Evolutionary conservation across 2,797 vertebrate species (phyloP).

Genomic region (Lutjanus argentimaculatus): DNA sequence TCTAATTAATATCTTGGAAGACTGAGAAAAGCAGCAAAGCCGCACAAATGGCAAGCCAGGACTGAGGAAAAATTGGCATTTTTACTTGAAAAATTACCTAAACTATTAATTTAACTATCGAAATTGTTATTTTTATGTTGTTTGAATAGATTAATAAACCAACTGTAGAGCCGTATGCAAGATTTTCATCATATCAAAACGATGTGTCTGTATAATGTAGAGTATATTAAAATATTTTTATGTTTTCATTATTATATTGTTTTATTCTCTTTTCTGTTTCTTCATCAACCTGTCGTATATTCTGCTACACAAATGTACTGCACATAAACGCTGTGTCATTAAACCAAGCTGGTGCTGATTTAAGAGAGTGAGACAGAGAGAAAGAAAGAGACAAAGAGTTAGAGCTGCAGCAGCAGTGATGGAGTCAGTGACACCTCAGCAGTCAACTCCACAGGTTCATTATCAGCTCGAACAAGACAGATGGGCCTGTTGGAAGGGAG

Average conservation of each 20-base stretch:
- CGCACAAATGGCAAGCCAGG: neutral
- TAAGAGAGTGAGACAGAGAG: neutral
- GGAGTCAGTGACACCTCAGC: constrained; percentile 78
- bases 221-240: neutral
- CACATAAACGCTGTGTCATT: too few species aligned
- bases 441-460: constrained; percentile 73
- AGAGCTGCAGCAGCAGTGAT: constrained; percentile 47
- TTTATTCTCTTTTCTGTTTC: neutral
- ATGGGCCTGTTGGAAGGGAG: constrained; percentile 61
- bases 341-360: neutral
- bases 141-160: neutral
- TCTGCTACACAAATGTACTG: neutral
- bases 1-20: neutral
- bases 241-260: neutral
- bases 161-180: neutral
- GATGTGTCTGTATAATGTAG: neutral
- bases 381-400: neutral
- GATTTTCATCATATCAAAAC: neutral
- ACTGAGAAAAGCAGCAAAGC: neutral
- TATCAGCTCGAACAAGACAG: constrained; percentile 66
- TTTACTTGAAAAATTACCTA: neutral
- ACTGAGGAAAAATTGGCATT: too few species aligned
- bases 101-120: neutral
- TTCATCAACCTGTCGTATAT: too few species aligned
- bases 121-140: too few species aligned